phyloP scores from a whole-genome alignment of 35 echinoderm and acorn worm species.

The Chiridota heheva region DNA sequence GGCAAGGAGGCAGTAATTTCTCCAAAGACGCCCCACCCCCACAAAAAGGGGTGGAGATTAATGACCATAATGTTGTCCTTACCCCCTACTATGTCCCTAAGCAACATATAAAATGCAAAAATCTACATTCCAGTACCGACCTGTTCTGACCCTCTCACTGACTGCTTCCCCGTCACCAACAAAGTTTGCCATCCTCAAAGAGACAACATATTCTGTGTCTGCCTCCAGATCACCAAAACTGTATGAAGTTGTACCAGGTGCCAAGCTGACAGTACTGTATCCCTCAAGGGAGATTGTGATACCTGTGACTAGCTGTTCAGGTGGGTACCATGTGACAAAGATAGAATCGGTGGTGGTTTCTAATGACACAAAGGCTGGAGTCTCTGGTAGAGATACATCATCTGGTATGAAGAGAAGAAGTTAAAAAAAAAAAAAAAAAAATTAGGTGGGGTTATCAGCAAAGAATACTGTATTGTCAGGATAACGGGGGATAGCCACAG shows the following conservation, averaged over 20 bases:
- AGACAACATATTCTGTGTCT: slow-evolving; percentile 29
- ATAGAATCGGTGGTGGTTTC: slow-evolving; percentile 4
- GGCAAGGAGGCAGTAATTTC: no score
- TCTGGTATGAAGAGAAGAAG: no score
- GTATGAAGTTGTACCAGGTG: neutral
- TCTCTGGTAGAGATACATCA: neutral
- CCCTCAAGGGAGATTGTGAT: slow-evolving; percentile 12
- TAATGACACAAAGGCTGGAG: neutral
- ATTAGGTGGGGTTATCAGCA: no score
- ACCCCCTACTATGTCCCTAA: no score
- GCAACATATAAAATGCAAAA: no score
- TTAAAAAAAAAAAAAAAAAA: no score
- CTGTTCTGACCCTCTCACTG: neutral
- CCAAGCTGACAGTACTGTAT: neutral
- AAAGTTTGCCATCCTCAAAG: neutral
- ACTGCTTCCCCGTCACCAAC: neutral
- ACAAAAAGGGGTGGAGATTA: no score
- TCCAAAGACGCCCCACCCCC: no score
- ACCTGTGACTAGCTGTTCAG: neutral
- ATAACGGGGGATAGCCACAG: no score
- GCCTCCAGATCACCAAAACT: slow-evolving; percentile 5
- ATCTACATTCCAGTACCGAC: no score
- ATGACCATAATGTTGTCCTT: no score
- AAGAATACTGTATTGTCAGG: no score
- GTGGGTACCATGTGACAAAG: neutral